Base-by-base conservation (phyloP, 2,113 vertebrate species). In the Leptosomus discolor region DNA sequence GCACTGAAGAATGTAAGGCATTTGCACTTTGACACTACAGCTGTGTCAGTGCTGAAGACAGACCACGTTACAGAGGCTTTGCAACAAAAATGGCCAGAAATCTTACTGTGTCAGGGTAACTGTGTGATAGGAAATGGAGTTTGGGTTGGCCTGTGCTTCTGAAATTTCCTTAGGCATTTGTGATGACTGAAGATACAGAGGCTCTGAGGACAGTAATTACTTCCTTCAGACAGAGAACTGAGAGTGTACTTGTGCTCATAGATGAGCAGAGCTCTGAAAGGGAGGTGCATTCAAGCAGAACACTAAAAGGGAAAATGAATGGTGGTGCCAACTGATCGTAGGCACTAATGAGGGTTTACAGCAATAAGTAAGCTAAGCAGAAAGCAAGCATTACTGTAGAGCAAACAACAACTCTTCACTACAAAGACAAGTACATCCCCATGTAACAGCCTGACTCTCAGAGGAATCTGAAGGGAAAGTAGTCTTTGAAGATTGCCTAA, bases 11-110 rank as follows among this genome's bases (percentile, higher is more conserved):
- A 95, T 70, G 76, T 51, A 46, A 92, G 64, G 80, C 51, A 96
- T 94, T 84, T 95, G 83, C 89, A 92, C 94, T 96, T 84, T 94
- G 91, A 94, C 91, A 77, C 60, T 89, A 83, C 89, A 96, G 91
- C 91, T 96, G 76, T 81, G 83, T 86, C 93, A 94, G 54, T 61
- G 58, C 54, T 67, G 41, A 63, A 93, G 45, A 76, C 67, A 90
- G 39, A 91, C 54, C 60, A 50, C 0, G 1, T 51, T 85, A 74
- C 0, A 0, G 67, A 88, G 70, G 56, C 75, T 88, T 67, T 0
- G 2, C 63, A 88, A 74, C 56, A 86, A 86, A 90, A 89, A 80
- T 9, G 6, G 16, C 61, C 67, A 83, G 68, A 77, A 95, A 92
- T 89, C 69, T 82, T 53, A 90, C 61, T 91, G 91, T 91, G 51